Conservation (phyloP, 2,113 vertebrate species). For the Mungos mungo region DNA sequence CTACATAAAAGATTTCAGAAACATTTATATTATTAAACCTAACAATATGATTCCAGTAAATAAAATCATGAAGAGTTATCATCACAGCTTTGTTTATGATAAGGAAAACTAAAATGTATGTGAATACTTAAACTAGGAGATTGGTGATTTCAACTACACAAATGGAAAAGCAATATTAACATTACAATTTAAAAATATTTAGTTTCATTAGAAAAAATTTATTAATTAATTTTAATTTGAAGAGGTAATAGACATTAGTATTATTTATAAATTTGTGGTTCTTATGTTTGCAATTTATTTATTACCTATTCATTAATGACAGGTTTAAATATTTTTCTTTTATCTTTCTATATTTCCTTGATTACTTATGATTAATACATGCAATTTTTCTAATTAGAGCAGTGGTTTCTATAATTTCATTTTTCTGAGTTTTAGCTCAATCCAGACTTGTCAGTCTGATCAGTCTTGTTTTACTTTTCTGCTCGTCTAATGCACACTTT, state of each 20-base stretch:
- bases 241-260: background rate
- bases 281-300: background rate
- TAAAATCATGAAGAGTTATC: background rate
- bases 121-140: background rate
- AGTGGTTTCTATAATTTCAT: background rate
- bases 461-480: background rate
- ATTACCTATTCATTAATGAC: background rate
- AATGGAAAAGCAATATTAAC: background rate
- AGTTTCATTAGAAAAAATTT: background rate
- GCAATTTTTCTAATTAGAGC: background rate
- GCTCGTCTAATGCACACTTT: rapidly evolving
- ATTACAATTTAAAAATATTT: background rate
- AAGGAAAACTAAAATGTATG: background rate
- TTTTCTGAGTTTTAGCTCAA: background rate
- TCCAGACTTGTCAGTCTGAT: background rate
- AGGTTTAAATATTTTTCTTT: background rate
- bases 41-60: background rate
- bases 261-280: background rate
- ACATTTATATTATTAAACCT: background rate
- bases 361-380: background rate
- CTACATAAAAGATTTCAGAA: background rate
- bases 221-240: background rate
- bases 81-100: background rate
- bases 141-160: background rate
- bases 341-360: background rate